Conservation (phyloP, 2,797 vertebrate genomes). For the Cottoperca gobio region DNA sequence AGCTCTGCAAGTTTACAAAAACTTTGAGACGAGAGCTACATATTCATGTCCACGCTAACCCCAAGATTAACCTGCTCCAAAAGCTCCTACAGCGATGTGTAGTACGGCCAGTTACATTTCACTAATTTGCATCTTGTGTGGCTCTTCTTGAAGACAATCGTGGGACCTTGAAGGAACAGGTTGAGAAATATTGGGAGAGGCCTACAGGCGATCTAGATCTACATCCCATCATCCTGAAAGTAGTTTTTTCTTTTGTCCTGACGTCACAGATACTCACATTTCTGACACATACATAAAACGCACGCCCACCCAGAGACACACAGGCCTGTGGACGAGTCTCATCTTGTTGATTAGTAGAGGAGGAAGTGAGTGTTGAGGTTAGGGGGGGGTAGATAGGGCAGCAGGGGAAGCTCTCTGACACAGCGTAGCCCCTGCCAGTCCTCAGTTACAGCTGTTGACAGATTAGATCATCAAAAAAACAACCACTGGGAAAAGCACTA, state of each 20-base stretch:
- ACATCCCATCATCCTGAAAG: slow-evolving; percentile 28
- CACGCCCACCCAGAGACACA: slow-evolving; percentile 71
- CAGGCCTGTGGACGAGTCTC: slow-evolving; percentile 66
- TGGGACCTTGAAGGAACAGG: neutral
- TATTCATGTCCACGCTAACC: slow-evolving; percentile 1
- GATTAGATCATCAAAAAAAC: slow-evolving; percentile 74
- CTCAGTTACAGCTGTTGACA: slow-evolving; percentile 74
- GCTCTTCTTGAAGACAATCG: neutral
- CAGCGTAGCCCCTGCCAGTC: slow-evolving; percentile 61
- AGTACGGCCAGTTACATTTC: slow-evolving; percentile 19
- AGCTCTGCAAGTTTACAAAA: slow-evolving; percentile 20
- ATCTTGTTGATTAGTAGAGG: slow-evolving; percentile 70
- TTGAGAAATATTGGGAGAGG: neutral
- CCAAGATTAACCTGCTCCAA: slow-evolving; percentile 16
- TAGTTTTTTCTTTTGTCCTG: slow-evolving; percentile 30
- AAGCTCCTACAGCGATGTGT: neutral
- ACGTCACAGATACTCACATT: slow-evolving; percentile 60
- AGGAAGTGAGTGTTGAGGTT: slow-evolving; percentile 72
- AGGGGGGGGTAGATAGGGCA: slow-evolving; percentile 28
- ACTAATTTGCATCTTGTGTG: slow-evolving; percentile 8
- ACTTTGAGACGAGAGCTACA: neutral
- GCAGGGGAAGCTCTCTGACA: slow-evolving; percentile 67
- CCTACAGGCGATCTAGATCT: slow-evolving; percentile 2
- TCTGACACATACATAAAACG: slow-evolving; percentile 69
- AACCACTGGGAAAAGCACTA: slow-evolving; percentile 40